Evolutionary conservation across 2,113 vertebrate genomes (phyloP).

Genomic region (Coptodon rendalli): DNA sequence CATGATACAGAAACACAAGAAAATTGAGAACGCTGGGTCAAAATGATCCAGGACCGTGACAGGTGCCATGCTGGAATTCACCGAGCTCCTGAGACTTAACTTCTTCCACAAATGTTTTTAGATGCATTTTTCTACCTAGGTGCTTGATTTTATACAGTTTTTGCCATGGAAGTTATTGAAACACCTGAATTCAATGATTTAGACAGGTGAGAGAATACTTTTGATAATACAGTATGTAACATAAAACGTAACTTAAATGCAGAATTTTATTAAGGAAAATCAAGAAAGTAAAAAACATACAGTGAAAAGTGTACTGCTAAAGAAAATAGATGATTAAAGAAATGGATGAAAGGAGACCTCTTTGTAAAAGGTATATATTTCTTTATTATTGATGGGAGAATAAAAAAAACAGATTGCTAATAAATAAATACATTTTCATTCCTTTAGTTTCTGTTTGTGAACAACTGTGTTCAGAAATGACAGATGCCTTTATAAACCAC

Average conservation of each 20-base stretch:
- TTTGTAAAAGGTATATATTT: background rate
- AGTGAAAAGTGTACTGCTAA: background rate
- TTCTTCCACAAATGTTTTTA: background rate
- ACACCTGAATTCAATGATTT: background rate
- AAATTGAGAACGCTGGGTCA: background rate
- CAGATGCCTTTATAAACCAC: background rate
- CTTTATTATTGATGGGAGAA: background rate
- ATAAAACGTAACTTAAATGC: background rate
- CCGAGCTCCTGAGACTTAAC: background rate
- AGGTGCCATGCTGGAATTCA: background rate
- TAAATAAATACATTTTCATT: background rate
- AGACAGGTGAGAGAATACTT: background rate
- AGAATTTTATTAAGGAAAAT: background rate
- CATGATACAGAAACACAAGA: background rate
- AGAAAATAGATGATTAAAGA: background rate
- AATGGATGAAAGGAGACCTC: background rate
- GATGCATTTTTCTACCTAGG: rapidly evolving
- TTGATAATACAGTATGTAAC: background rate
- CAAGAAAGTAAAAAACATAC: background rate
- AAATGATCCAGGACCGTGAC: background rate
- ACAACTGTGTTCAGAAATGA: background rate
- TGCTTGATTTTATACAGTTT: background rate
- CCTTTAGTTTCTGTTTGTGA: background rate
- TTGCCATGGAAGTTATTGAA: background rate
- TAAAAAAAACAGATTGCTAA: background rate